phyloP scores from a whole-genome alignment of 2,888 invertebrate genomes.

The Acanthococcus lagerstroemiae region DNA sequence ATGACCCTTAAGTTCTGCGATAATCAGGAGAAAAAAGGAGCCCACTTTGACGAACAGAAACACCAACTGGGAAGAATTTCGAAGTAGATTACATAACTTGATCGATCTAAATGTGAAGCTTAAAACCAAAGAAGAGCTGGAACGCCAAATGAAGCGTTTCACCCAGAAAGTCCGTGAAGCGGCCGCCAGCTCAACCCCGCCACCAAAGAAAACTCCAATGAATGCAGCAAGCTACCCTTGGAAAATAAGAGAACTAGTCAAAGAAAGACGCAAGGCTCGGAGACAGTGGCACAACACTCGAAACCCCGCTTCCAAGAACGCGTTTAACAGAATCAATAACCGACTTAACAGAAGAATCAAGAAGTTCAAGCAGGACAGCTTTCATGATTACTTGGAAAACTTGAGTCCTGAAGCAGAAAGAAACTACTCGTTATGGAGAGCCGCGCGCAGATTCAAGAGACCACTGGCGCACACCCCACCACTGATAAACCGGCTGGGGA shows the following conservation, averaged over 20 bases:
- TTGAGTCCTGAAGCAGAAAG: background rate
- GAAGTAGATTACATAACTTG: background rate
- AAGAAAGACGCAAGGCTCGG: background rate
- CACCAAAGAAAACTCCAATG: background rate
- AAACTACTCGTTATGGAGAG: constrained; percentile 38
- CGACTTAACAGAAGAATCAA: background rate
- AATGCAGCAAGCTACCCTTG: background rate
- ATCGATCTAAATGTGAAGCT: background rate
- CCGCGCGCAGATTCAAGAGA: constrained; percentile 34
- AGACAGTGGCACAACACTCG: no score
- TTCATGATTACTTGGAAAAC: background rate
- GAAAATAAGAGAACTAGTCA: background rate
- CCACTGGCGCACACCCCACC: constrained; percentile 32
- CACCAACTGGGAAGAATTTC: background rate
- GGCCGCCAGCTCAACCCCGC: background rate
- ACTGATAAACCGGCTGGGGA: constrained; percentile 32
- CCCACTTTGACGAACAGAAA: background rate
- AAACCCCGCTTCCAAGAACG: no score
- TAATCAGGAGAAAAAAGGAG: no score
- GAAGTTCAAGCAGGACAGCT: background rate
- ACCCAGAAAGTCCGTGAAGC: no score
- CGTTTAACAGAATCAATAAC: background rate
- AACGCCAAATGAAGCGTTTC: background rate
- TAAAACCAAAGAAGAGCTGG: background rate
- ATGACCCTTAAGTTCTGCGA: no score